Evolutionary conservation across 2,113 vertebrate genomes (phyloP), one percentile per base, ranked within the genome.

Genomic region (Ammodytes dubius): DNA sequence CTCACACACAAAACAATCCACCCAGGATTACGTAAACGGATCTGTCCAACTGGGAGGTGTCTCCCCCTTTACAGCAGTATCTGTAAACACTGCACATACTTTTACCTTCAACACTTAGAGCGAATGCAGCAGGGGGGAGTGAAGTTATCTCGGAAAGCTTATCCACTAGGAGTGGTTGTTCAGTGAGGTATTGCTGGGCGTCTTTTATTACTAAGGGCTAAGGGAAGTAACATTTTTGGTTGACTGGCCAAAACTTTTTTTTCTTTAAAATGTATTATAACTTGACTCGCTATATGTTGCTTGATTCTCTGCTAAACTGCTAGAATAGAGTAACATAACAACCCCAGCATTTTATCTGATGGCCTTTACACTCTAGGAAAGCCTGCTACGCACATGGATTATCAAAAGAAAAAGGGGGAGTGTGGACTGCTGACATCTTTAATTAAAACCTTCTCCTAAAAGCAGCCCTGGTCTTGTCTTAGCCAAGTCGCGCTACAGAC

Each of bases 11-110:
- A 85, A 83, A 81, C 88, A 86, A 79, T 82, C 92, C 92, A 86
- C 95, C 94, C 91, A 93, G 79, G 40, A 92, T 95, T 94, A 87
- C 81, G 72, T 90, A 94, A 92, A 82, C 74, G 42, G 83, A 85
- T 89, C 84, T 66, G 89, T 52, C 71, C 68, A 63, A 59, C n/a
- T 76, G 82, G 77, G 84, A 75, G 74, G 87, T 68, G 86, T 89
- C 80, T 61, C 70, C 54, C 15, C n/a, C 66, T 86, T 78, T 66
- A 66, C 81, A 73, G 82, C 66, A 54, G 78, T 77, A 57, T 74
- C 69, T 84, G 56, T 74, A 79, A 77, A 68, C 58, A 68, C 84
- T 60, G 64, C 67, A 72, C 73, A 79, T 70, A 77, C 70, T 88
- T 81, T 84, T 52, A 70, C 66, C 68, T 59, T 88, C 67, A 83